phyloP scores from a whole-genome alignment of 2,888 invertebrate genomes.

The Brachypterus glaber region DNA sequence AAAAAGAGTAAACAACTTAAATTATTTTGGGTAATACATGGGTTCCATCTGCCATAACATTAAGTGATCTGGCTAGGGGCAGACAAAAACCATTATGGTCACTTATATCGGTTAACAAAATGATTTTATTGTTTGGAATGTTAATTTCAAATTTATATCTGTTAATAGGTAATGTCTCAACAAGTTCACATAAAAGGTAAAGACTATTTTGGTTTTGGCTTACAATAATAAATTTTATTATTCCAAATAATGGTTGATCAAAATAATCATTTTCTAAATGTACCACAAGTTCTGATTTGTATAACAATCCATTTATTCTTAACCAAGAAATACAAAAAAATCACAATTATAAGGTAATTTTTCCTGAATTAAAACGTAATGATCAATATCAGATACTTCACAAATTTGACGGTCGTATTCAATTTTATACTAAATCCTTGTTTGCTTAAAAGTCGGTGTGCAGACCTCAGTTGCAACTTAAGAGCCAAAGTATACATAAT shows the following conservation, averaged over 20 bases:
- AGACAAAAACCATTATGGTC: too few relatives aligned
- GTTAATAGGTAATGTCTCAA: too few relatives aligned
- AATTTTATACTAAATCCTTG: constrained; percentile 6
- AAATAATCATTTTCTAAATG: background rate
- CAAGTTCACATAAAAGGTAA: too few relatives aligned
- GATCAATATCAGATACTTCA: background rate
- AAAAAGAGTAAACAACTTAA: too few relatives aligned
- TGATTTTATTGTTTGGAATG: too few relatives aligned
- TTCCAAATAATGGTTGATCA: background rate
- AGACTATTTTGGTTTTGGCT: too few relatives aligned
- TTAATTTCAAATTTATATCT: too few relatives aligned
- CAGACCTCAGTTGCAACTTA: constrained; percentile 12
- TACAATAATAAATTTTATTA: background rate
- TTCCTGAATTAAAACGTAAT: background rate
- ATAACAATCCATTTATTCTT: background rate
- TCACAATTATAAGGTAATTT: background rate
- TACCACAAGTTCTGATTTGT: background rate
- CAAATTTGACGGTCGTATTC: constrained; percentile 14
- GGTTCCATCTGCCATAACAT: too few relatives aligned
- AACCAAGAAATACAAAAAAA: background rate
- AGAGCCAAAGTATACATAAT: constrained; percentile 12
- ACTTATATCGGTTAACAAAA: too few relatives aligned
- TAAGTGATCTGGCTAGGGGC: too few relatives aligned
- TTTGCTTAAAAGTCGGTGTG: constrained; percentile 11
- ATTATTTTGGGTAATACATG: too few relatives aligned